Base-by-base conservation (phyloP, 1,140 invertebrate genomes). In the Pantala flavescens region DNA sequence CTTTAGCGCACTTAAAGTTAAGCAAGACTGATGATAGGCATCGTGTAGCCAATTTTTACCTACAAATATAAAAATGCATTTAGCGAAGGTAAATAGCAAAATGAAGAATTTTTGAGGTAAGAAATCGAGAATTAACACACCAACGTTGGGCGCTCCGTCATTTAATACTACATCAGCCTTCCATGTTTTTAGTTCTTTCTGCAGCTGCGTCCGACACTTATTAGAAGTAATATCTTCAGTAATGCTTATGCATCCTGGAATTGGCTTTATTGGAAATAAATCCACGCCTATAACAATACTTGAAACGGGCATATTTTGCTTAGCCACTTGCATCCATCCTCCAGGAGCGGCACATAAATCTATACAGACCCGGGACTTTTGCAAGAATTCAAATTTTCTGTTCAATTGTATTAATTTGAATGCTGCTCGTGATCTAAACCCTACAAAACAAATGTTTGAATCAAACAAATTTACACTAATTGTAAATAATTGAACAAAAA, bases 281-380 rank as follows among this genome's bases (percentile, higher is more conserved):
- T 99, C 98, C 24, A 99, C 91, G 76, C 96, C 91, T 74, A 99
- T 87, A 7, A 99, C 93, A 70, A 99, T 85, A 81, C 95, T 97
- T 0, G 97, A 98, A 0, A 98, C 88, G 0, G 98, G 97, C 94
- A 99, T 99, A 82, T 98, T 96, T 82, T 99, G 91, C 80, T 93
- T 91, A 70, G 97, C 97, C n/a, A 99, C 98, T 86, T 99, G 98
- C 89, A 99, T 95, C 98, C 98, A 99, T 79, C 98, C 98, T 82
- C 98, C 98, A 10, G 98, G 98, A 10, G 98, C 98, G 23, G 98
- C 98, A 85, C 98, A 99, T 55, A 99, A 85, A 89, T 99, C 98
- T 77, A 99, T 89, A 77, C 96, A 93, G 86, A 99, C 95, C 87
- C 94, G 87, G 12, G 96, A 95, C 80, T 92, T 93, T 87, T 99